Evolutionary conservation across 2,797 vertebrate genomes (phyloP), one percentile per base, ranked within the genome.

Genomic region (Helostoma temminkii): DNA sequence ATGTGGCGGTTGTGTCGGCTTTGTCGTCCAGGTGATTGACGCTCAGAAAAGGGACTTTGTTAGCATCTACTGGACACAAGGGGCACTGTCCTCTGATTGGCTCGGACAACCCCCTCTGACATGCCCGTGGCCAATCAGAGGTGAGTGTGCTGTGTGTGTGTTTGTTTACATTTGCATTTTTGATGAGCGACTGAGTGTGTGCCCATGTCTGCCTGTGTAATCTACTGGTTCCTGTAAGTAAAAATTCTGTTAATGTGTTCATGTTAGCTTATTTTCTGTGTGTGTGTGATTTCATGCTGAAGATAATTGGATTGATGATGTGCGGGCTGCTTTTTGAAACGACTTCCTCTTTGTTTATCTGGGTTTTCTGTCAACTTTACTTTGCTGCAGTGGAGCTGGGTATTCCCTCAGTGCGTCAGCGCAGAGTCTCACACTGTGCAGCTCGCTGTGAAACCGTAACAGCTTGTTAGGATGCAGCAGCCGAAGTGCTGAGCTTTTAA

Each of bases 81-180:
- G 93, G 92, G 91, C 93, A 91, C 93, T 93, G 92, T 93, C 93
- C 93, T 94, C 94, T 94, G 93, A 95, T 95, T 94, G 94, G 93
- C 91, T 94, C 90, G 91, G 93, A 94, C 93, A 92, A 73, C 90
- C 93, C 89, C 91, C 91, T 92, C 92, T 94, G 93, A 94, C 93
- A 95, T 95, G 94, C 93, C 93, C 90, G 93, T 94, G 93, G 94
- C 94, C 94, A 94, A 95, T 95, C 93, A 94, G 92, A 95, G 93
- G 93, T 94, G 91, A 94, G 94, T 93, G 91, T 82, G 80, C 74
- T 76, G 80, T 69, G 71, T 76, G 34, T 52, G 39, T 55, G 36
- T 48, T 21, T 56, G 18, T 71, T 19, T 60, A 28, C 21, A 18
- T 43, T 39, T 78, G 7, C 18, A 9, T 22, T 71, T 15, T 53